Evolutionary conservation across 2,888 invertebrate species (phyloP).

Genomic region (Helicoverpa assulta): DNA sequence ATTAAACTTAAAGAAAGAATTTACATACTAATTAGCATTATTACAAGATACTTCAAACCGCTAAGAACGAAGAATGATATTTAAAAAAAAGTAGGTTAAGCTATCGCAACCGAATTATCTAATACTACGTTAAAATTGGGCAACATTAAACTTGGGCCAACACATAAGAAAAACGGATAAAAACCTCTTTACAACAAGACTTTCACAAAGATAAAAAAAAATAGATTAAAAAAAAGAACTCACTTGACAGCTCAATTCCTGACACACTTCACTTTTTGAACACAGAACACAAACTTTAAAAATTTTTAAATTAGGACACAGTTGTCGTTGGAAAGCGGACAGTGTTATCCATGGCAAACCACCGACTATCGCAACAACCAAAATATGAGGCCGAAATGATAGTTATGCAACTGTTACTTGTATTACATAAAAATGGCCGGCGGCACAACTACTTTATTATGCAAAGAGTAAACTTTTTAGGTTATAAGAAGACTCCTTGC

Average conservation of each 20-base stretch:
- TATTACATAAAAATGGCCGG: conserved; percentile 87
- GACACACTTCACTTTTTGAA: conserved; percentile 57
- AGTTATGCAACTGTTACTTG: conserved; percentile 85
- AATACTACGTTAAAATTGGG: conserved; percentile 61
- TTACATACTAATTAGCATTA: conserved; percentile 47
- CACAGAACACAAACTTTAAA: conserved; percentile 57
- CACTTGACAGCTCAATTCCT: conserved; percentile 47
- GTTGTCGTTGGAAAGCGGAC: conserved; percentile 72
- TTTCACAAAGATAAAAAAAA: conserved; percentile 48
- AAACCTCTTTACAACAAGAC: conserved; percentile 26
- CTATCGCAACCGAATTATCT: conserved; percentile 65
- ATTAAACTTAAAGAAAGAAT: conserved; percentile 36
- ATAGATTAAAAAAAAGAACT: conserved; percentile 40
- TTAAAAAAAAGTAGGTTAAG: conserved; percentile 63
- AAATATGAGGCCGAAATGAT: conserved; percentile 86
- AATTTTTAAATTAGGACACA: conserved; percentile 51
- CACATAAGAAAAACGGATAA: conserved; percentile 42
- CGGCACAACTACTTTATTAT: conserved; percentile 74
- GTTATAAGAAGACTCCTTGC: conserved; percentile 74
- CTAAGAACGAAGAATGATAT: conserved; percentile 52
- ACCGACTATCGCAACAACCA: conserved; percentile 82
- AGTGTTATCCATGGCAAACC: conserved; percentile 75
- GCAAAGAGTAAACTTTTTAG: conserved; percentile 70
- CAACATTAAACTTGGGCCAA: conserved; percentile 56
- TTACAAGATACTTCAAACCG: conserved; percentile 55